These are phyloP conservation scores for Thermophis baileyi DNA, from an alignment of 2,113 vertebrate genomes.

Conservation along the genomic window DNA sequence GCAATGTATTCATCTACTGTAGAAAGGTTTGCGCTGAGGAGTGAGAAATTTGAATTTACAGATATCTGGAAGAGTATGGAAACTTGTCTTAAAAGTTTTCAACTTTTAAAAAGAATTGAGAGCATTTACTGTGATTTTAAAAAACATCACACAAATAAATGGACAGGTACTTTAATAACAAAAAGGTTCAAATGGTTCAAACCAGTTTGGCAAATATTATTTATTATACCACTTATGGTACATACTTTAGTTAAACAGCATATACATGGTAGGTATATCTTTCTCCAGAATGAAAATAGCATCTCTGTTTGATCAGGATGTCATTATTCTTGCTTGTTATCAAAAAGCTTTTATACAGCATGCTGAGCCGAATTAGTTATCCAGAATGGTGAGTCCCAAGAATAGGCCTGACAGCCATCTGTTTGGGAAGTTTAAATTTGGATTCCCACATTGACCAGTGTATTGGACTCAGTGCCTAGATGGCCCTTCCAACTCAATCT, in stretches of 20 bases:
- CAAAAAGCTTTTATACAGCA: not conserved
- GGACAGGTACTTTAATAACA: not conserved
- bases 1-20: constrained; percentile 14
- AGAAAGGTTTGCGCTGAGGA: constrained; percentile 27
- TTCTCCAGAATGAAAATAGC: not conserved
- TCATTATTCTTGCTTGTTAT: not conserved
- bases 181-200: not conserved
- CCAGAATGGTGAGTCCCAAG: not conserved
- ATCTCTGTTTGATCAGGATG: not conserved
- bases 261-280: not conserved
- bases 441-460: not conserved
- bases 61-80: not conserved
- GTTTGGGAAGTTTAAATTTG: not conserved
- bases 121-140: not conserved
- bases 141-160: not conserved
- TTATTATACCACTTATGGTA: not conserved
- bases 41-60: constrained; percentile 22
- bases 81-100: constrained; percentile 15
- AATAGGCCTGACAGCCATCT: not conserved
- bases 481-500: not conserved
- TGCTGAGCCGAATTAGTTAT: not conserved
- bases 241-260: not conserved
- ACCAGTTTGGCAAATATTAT: not conserved
- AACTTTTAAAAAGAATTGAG: not conserved
- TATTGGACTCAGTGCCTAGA: not conserved